Base-by-base conservation (phyloP, 2,797 vertebrate genomes). In the Nannoperca australis region DNA sequence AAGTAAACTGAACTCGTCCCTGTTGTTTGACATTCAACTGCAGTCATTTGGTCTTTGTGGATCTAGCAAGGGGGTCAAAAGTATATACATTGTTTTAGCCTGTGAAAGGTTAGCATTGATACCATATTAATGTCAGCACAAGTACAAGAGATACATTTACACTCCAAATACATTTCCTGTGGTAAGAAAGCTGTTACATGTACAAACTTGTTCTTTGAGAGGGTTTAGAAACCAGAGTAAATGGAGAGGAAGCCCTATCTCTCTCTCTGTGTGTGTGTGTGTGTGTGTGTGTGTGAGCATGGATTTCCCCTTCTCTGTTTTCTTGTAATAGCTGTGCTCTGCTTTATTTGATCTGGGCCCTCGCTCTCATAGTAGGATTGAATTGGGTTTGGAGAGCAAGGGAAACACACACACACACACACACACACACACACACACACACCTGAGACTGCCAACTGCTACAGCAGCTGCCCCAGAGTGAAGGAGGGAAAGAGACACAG, bases 261-360 rank as follows among this genome's bases (percentile, higher is more conserved):
- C 32, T 14, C 22, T 59, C 2, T 59, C 1, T 70, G 1, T 51
- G 13, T 74, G 69, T 47, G 47, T 67, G 40, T 49, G 66, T 32
- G 50, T 32, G 74, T 24, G 70, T 51, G 66, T 18, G 56, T 90
- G 90, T 86, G 74, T 24, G 70, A 54, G 69, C n/a, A 60, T 90
- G 90, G 87, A 85, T 90, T 88, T 86, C 76, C 87, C 82, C 76
- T 50, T 90, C 84, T 89, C 79, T 79, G 56, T 86, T 90, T 91
- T 81, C 85, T 79, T 83, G 73, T 89, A 87, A 89, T 83, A 83
- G 85, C 82, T 85, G 68, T 13, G 62, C 85, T 89, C 73, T 72
- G 85, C 85, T 89, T 89, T 85, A 89, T 92, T 93, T 91, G 88
- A 91, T 91, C 87, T 84, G 75, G 55, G 80, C 73, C 75, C 70